A percentile compares a stretch with the other conserved stretches of the same genome.
phyloP scores from a whole-genome alignment of 2,888 invertebrate genomes.

The Oscheius onirici region DNA sequence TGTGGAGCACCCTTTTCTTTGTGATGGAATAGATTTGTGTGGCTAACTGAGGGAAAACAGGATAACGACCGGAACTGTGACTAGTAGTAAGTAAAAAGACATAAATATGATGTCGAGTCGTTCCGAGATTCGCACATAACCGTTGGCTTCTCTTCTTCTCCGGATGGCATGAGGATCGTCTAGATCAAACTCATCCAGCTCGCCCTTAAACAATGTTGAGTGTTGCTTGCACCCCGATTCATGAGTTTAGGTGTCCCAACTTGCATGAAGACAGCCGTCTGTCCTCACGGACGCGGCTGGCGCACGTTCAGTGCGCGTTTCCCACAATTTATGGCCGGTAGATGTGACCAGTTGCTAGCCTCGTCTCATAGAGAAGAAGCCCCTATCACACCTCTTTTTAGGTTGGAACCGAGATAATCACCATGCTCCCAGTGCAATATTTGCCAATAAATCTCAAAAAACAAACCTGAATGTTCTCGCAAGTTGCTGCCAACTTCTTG shows the following conservation, averaged over 20 bases:
- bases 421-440: not conserved
- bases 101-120: constrained; percentile 64
- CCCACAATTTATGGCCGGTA: constrained; percentile 33
- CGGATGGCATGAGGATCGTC: constrained; percentile 35
- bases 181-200: constrained; percentile 49
- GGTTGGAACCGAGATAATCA: not conserved
- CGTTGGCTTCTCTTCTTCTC: constrained; percentile 50
- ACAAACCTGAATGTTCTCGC: constrained; percentile 54
- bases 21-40: not conserved
- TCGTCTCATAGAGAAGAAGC: constrained; percentile 26
- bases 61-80: constrained; percentile 66
- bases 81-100: constrained; percentile 58
- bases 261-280: constrained; percentile 28
- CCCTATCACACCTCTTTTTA: constrained; percentile 24
- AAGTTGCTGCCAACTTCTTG: constrained; percentile 47
- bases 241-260: not conserved
- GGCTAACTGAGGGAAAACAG: constrained; percentile 55
- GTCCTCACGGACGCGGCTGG: constrained; percentile 25
- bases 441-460: not conserved
- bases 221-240: not conserved
- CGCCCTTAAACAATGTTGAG: constrained; percentile 35
- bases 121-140: constrained; percentile 63
- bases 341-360: constrained; percentile 27
- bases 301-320: constrained; percentile 33
- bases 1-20: constrained; percentile 4